Conservation (phyloP, 1,140 invertebrate species). For the Aphelenchoides avenae region DNA sequence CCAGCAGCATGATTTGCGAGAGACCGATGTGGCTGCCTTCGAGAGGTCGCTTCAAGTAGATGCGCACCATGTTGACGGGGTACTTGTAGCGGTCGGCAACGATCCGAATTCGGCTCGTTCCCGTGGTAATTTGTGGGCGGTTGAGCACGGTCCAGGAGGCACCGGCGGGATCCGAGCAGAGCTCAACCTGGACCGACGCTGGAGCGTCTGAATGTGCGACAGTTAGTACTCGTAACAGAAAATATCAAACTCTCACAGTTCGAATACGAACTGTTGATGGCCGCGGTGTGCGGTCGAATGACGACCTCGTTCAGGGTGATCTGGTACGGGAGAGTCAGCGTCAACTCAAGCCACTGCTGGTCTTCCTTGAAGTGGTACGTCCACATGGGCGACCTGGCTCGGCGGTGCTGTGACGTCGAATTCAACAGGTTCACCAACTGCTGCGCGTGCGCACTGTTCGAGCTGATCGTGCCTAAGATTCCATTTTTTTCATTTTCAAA, state of each 20-base stretch:
- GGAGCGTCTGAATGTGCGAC: constrained; percentile 16
- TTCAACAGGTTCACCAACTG: constrained; percentile 5
- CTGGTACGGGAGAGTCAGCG: constrained; percentile 30
- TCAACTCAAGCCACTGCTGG: constrained; percentile 34
- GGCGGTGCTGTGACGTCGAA: constrained; percentile 1
- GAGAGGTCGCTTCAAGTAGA: constrained; percentile 15
- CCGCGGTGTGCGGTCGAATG: constrained; percentile 16
- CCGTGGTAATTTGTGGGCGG: constrained; percentile 18
- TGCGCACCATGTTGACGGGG: constrained; percentile 16
- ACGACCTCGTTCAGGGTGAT: constrained; percentile 29
- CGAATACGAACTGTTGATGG: constrained; percentile 1
- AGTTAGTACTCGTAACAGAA: background rate
- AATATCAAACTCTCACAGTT: background rate
- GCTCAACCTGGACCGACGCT: constrained; percentile 29
- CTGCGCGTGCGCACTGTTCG: constrained; percentile 13
- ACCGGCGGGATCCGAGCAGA: constrained; percentile 23
- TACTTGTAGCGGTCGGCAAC: constrained; percentile 9
- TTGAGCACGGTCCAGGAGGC: constrained; percentile 7
- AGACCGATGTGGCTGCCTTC: constrained; percentile 13
- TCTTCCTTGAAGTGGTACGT: constrained; percentile 23
- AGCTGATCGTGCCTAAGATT: constrained; percentile 6
- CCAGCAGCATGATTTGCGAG: constrained; percentile 14
- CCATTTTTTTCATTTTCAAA: background rate
- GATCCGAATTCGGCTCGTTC: constrained; percentile 10
- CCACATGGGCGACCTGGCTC: constrained; percentile 23